Percentiles rank a stretch among this genome's conserved stretches.
Conservation (phyloP, 2,888 invertebrate genomes). For the Plagodis dolabraria region DNA sequence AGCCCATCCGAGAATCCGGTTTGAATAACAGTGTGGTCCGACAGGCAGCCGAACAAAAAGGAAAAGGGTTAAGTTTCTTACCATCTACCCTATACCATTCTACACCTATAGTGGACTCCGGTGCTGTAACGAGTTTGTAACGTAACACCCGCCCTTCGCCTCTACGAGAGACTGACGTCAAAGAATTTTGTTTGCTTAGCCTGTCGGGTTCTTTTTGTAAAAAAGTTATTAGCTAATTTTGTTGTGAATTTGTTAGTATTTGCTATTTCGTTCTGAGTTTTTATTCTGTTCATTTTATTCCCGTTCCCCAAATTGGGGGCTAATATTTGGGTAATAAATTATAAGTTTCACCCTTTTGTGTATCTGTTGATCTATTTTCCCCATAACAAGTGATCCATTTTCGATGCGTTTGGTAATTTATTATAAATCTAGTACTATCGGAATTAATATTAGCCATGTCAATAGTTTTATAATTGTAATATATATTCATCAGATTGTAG, state of each 20-base stretch:
- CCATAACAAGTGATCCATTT: too few species aligned
- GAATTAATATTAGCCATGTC: not conserved
- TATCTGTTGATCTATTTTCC: too few species aligned
- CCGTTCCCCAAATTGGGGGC: too few species aligned
- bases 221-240: not conserved
- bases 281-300: too few species aligned
- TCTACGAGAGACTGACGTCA: slow-evolving; percentile 30
- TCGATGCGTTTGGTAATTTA: too few species aligned
- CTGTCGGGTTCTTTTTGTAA: slow-evolving; percentile 7
- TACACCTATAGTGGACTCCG: slow-evolving; percentile 2
- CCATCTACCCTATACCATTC: slow-evolving; percentile 46
- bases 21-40: slow-evolving; percentile 47
- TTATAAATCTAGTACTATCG: too few species aligned
- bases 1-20: slow-evolving; percentile 58
- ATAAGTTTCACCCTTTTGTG: too few species aligned
- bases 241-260: not conserved
- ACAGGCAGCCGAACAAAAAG: slow-evolving; percentile 47
- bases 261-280: not conserved
- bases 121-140: slow-evolving; percentile 32
- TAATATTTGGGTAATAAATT: too few species aligned
- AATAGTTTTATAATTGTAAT: slow-evolving; percentile 7
- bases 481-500: not conserved
- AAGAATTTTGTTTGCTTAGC: slow-evolving; percentile 27
- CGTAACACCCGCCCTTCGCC: slow-evolving; percentile 28
- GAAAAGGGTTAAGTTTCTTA: slow-evolving; percentile 56